phyloP scores from a whole-genome alignment of 1,140 invertebrate genomes.

The Drosophila quadrilineata region DNA sequence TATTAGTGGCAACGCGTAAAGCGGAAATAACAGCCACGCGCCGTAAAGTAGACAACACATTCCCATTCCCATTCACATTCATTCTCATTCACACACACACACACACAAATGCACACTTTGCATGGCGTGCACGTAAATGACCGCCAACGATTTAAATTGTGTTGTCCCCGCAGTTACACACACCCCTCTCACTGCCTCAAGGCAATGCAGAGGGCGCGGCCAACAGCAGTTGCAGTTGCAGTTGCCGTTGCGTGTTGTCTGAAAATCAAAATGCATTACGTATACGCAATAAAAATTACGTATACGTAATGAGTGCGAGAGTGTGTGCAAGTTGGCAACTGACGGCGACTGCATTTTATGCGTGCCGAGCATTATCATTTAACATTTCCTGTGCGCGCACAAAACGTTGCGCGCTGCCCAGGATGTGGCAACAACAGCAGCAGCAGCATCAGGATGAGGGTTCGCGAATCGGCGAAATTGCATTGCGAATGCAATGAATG shows the following conservation, averaged over 20 bases:
- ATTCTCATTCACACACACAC: background rate
- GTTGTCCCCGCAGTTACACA: too few relatives aligned
- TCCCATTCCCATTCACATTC: constrained; percentile 26
- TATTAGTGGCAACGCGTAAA: constrained; percentile 74
- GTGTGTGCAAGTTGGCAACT: constrained; percentile 16
- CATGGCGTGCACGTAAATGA: constrained; percentile 77
- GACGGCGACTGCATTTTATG: constrained; percentile 69
- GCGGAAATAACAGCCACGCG: constrained; percentile 75
- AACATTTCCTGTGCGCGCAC: constrained; percentile 72
- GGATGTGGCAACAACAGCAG: constrained; percentile 25
- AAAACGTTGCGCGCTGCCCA: constrained; percentile 38
- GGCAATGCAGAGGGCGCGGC: too few relatives aligned
- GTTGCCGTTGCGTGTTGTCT: constrained; percentile 48
- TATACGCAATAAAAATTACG: constrained; percentile 77
- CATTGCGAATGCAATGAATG: constrained; percentile 2
- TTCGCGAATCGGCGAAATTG: too few relatives aligned
- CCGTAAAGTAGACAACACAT: constrained; percentile 72
- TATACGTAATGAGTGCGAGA: constrained; percentile 54
- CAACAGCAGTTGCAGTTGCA: too few relatives aligned
- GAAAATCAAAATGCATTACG: constrained; percentile 79
- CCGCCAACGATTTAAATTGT: constrained; percentile 76
- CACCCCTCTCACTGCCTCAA: background rate
- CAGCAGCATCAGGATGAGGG: constrained; percentile 5
- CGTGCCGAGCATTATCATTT: constrained; percentile 76
- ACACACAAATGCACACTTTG: constrained; percentile 44